These are phyloP conservation scores for Engystomops pustulosus DNA, from an alignment of 2,113 vertebrate genomes.

Conservation along the genomic window DNA sequence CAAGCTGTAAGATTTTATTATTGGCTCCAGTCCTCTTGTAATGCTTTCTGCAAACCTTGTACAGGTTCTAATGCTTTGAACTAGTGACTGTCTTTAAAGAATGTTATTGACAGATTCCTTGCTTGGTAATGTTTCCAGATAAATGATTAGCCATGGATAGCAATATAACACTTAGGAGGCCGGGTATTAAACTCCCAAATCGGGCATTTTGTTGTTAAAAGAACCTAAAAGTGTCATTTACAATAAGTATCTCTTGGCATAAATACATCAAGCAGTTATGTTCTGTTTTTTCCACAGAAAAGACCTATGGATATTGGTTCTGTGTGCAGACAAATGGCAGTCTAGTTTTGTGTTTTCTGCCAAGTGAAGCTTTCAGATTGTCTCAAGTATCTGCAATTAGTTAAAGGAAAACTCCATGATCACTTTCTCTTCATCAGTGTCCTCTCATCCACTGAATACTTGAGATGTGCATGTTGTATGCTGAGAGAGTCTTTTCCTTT, in stretches of 20 bases:
- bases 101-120: conserved; percentile 52
- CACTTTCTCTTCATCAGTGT: conserved; percentile 1
- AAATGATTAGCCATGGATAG: conserved; percentile 58
- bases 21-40: conserved; percentile 55
- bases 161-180: conserved; percentile 54
- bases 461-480: background rate
- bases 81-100: conserved; percentile 57
- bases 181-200: conserved; percentile 49
- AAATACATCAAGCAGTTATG: conserved; percentile 46
- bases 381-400: background rate
- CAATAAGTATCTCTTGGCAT: conserved; percentile 48
- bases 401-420: background rate
- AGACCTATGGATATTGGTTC: conserved; percentile 39
- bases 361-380: background rate
- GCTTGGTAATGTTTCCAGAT: conserved; percentile 56
- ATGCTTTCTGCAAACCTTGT: conserved; percentile 52
- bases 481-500: background rate
- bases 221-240: conserved; percentile 56
- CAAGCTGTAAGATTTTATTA: conserved; percentile 58
- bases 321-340: conserved; percentile 1
- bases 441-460: background rate
- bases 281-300: background rate
- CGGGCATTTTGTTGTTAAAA: conserved; percentile 49
- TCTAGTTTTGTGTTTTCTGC: background rate
- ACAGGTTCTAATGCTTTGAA: conserved; percentile 51